Conservation (phyloP, 2,113 vertebrate genomes). For the Callopanchax toddi region DNA sequence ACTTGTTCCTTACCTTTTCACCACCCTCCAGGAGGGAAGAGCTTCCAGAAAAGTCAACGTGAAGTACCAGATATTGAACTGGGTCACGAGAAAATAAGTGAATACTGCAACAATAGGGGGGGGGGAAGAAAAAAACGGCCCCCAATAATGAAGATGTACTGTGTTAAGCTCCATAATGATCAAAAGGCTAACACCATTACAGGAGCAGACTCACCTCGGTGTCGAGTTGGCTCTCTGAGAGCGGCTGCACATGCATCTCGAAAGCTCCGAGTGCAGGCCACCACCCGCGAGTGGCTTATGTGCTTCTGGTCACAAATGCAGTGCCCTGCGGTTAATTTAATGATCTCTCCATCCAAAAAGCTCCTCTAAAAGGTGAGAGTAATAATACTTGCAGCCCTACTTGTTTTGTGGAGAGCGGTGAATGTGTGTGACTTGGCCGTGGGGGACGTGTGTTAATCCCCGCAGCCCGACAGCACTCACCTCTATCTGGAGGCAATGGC, state of each 20-base stretch:
- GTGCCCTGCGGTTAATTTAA: conserved; percentile 82
- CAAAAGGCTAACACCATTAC: conserved; percentile 59
- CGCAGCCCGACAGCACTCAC: conserved; percentile 52
- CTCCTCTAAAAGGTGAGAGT: conserved; percentile 72
- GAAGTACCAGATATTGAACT: conserved; percentile 57
- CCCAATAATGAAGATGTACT: conserved; percentile 60
- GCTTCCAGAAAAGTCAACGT: conserved; percentile 48
- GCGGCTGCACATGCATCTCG: conserved; percentile 57
- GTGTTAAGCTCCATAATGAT: conserved; percentile 70
- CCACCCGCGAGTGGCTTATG: conserved; percentile 68
- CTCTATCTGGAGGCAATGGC: conserved; percentile 61
- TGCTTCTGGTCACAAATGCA: conserved; percentile 74
- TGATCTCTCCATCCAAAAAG: conserved; percentile 77
- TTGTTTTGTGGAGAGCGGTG: conserved; percentile 67
- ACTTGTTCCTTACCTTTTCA: conserved; percentile 65
- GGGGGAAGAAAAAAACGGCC: conserved; percentile 46
- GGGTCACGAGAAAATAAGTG: conserved; percentile 56
- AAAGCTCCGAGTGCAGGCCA: conserved; percentile 61
- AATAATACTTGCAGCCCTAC: conserved; percentile 76
- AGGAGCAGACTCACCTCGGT: conserved; percentile 49
- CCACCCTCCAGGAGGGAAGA: conserved; percentile 42
- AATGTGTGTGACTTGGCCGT: conserved; percentile 66
- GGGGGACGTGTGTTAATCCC: conserved; percentile 76
- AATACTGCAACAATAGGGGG: conserved; percentile 9
- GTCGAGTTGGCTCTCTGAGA: conserved; percentile 52